Percentiles rank a stretch among this genome's conserved stretches.
These are phyloP conservation scores for Boulengeromyrus knoepffleri DNA, from an alignment of 2,113 vertebrate genomes.

Conservation along the genomic window DNA sequence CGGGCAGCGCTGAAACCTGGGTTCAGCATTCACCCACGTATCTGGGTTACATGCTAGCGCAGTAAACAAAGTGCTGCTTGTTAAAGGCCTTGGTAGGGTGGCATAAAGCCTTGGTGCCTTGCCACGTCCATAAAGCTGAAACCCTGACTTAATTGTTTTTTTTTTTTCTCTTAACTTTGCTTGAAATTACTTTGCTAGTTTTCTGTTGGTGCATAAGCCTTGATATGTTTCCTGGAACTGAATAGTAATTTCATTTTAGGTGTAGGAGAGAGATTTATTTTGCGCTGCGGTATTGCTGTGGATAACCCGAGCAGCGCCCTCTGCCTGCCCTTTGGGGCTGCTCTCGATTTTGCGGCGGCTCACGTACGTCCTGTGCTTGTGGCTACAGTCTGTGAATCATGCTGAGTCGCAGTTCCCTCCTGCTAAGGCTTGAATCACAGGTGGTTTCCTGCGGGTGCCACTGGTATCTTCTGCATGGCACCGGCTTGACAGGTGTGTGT, in stretches of 20 bases:
- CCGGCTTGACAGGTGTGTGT: background rate
- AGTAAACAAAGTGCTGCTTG: background rate
- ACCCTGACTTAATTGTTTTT: background rate
- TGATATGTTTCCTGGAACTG: background rate
- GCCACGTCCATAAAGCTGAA: background rate
- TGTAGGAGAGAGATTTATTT: background rate
- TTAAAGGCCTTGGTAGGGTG: background rate
- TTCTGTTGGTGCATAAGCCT: background rate
- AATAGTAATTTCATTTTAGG: background rate
- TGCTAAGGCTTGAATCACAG: background rate
- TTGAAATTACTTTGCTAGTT: background rate
- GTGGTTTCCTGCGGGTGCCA: constrained; percentile 1
- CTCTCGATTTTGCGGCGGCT: background rate
- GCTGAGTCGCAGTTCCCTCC: background rate
- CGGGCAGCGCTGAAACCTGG: background rate
- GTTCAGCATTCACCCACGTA: background rate
- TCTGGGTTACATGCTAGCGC: background rate
- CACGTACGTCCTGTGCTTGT: background rate
- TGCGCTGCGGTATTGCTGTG: background rate
- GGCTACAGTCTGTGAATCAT: background rate
- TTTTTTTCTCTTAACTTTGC: background rate
- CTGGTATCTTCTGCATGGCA: background rate
- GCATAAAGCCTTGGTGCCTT: background rate
- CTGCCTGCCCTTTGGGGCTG: background rate
- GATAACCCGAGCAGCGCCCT: background rate